phyloP scores from a whole-genome alignment of 2,888 invertebrate genomes.

The Bembecia ichneumoniformis region DNA sequence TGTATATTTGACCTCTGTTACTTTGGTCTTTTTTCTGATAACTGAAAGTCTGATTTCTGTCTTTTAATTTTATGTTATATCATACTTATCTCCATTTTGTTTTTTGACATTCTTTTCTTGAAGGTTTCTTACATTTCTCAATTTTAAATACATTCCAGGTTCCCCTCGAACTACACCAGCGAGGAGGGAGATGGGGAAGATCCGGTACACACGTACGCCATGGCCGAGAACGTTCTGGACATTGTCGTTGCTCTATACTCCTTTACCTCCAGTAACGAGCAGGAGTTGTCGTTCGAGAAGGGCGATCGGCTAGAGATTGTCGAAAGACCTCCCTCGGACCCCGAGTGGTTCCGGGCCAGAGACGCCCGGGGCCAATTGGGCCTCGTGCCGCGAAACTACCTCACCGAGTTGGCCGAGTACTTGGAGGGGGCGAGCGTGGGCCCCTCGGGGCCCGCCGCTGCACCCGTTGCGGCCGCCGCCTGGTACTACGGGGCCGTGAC shows the following conservation, averaged over 20 bases:
- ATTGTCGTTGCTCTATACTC: slow-evolving; percentile 95
- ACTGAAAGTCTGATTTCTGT: too few relatives aligned
- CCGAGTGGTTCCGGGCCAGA: slow-evolving; percentile 98
- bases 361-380: slow-evolving; percentile 94
- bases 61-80: too few relatives aligned
- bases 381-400: slow-evolving; percentile 94
- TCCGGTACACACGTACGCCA: slow-evolving; percentile 91
- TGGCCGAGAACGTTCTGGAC: slow-evolving; percentile 95
- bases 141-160: too few relatives aligned
- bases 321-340: slow-evolving; percentile 96
- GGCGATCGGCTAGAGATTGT: slow-evolving; percentile 96
- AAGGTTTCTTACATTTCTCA: too few relatives aligned
- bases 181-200: slow-evolving; percentile 90
- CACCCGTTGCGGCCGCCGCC: slow-evolving; percentile 81
- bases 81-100: too few relatives aligned
- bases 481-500: slow-evolving; percentile 99
- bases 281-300: slow-evolving; percentile 96
- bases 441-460: slow-evolving; percentile 17
- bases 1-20: too few relatives aligned
- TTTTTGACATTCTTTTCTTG: too few relatives aligned
- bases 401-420: slow-evolving; percentile 93
- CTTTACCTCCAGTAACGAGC: slow-evolving; percentile 93
- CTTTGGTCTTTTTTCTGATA: too few relatives aligned
- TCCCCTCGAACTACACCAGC: slow-evolving; percentile 98
- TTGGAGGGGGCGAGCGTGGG: slow-evolving; percentile 48